A percentile compares a stretch with the other conserved stretches of the same genome.
Evolutionary conservation across 2,797 vertebrate genomes (phyloP).

Genomic region (Cryptoblepharus egeriae): DNA sequence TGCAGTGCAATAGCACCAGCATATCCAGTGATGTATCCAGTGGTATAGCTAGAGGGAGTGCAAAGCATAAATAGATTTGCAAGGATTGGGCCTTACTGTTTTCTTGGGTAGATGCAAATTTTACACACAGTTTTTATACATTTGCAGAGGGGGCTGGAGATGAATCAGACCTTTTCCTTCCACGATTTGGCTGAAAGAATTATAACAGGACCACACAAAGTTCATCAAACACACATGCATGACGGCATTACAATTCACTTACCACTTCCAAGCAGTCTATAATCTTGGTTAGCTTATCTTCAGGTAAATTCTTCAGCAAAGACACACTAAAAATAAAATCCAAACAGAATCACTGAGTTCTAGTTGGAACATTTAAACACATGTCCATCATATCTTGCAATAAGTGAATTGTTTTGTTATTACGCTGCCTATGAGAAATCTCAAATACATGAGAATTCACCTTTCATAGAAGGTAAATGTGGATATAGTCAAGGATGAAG

Average conservation of each 20-base stretch:
- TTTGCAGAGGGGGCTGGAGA: neutral
- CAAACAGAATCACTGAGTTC: slow-evolving; percentile 25
- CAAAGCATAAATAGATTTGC: too few relatives aligned
- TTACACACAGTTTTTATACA: neutral
- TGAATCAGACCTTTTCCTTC: neutral
- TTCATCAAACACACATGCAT: neutral
- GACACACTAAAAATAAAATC: slow-evolving; percentile 80
- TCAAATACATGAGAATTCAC: neutral
- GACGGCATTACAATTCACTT: slow-evolving; percentile 70
- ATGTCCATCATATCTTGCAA: too few relatives aligned
- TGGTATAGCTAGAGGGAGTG: too few relatives aligned
- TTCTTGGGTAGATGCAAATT: neutral
- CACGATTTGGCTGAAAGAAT: neutral
- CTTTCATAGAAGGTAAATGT: too few relatives aligned
- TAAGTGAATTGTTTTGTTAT: too few relatives aligned
- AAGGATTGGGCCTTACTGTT: too few relatives aligned
- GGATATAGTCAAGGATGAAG: neutral
- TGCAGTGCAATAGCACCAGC: too few relatives aligned
- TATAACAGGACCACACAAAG: neutral
- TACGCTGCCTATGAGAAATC: neutral
- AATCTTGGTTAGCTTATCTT: slow-evolving; percentile 93
- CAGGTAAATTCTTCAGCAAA: slow-evolving; percentile 90
- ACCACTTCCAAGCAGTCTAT: slow-evolving; percentile 97
- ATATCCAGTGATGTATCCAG: too few relatives aligned
- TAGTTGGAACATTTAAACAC: neutral